Evolutionary conservation across 2,888 invertebrate species (phyloP).

Genomic region (Ischnus inquisitorius): DNA sequence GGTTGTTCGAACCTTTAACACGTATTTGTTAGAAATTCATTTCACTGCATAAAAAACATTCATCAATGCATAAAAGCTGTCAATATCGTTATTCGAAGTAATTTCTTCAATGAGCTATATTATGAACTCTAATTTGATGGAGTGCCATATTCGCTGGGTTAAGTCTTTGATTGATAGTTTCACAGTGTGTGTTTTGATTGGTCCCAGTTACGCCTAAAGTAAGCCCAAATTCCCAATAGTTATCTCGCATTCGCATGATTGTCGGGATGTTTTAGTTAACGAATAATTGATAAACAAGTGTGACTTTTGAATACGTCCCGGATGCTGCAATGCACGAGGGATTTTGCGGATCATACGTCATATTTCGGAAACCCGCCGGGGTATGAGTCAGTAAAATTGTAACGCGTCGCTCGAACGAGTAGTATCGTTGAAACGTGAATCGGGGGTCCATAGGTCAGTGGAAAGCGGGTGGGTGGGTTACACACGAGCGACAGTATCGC

Average conservation of each 20-base stretch:
- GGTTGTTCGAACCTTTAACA: too few relatives aligned
- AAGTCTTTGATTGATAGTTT: too few relatives aligned
- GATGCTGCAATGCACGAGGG: background rate
- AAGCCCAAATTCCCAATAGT: too few relatives aligned
- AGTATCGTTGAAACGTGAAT: slow-evolving; percentile 18
- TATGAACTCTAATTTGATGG: too few relatives aligned
- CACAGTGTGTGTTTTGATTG: too few relatives aligned
- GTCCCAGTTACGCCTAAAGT: too few relatives aligned
- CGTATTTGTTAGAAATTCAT: too few relatives aligned
- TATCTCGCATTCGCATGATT: background rate
- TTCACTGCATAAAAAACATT: too few relatives aligned
- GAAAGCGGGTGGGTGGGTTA: slow-evolving; percentile 16
- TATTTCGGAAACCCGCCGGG: background rate
- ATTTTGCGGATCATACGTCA: slow-evolving; percentile 18
- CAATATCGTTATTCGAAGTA: too few relatives aligned
- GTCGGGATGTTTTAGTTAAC: slow-evolving; percentile 7
- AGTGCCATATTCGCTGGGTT: too few relatives aligned
- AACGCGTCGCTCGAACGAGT: slow-evolving; percentile 52
- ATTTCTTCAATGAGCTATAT: too few relatives aligned
- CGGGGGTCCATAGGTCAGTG: background rate
- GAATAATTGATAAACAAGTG: slow-evolving; percentile 28
- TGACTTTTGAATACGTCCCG: background rate
- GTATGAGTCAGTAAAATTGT: slow-evolving; percentile 55
- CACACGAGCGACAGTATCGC: slow-evolving; percentile 19
- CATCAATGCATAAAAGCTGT: too few relatives aligned